A percentile compares a stretch with the other conserved stretches of the same genome.
These are phyloP conservation scores for Platygyra sinensis DNA, from an alignment of 64 coral and sea anemone species.

Conservation along the genomic window DNA sequence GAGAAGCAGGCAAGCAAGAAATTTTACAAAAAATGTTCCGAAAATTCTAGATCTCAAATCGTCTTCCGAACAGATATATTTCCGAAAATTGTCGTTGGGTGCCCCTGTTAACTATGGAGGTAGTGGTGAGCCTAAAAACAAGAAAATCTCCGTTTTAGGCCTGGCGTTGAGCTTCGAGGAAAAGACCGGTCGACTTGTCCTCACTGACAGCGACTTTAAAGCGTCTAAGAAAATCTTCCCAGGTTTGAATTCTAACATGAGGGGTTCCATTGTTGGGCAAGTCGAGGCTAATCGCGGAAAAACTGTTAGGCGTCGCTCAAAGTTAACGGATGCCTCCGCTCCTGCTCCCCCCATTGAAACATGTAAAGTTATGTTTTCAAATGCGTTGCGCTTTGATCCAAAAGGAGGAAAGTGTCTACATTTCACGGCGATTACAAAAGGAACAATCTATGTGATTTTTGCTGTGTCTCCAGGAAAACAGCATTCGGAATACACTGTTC, in stretches of 20 bases:
- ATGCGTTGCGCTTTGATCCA: constrained; percentile 48
- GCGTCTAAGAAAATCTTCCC: constrained; percentile 29
- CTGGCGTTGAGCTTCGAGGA: constrained; percentile 39
- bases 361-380: constrained; percentile 41
- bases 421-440: constrained; percentile 40
- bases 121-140: constrained; percentile 23
- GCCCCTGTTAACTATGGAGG: too few species aligned
- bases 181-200: constrained; percentile 7
- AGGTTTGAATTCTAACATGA: background rate
- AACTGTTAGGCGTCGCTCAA: background rate
- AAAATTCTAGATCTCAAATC: too few species aligned
- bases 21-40: too few species aligned
- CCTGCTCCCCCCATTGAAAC: background rate
- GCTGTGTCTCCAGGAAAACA: constrained; percentile 25
- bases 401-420: constrained; percentile 47
- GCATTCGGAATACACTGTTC: constrained; percentile 9
- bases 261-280: background rate
- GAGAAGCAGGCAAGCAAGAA: too few species aligned
- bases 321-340: background rate
- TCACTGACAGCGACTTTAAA: background rate
- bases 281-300: background rate
- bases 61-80: too few species aligned
- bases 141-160: constrained; percentile 59
- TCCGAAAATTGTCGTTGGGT: too few species aligned
- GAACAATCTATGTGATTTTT: constrained; percentile 37